Evolutionary conservation across 2,888 invertebrate species (phyloP), one percentile per base, ranked within the genome.

Genomic region (Teleogryllus oceanicus): DNA sequence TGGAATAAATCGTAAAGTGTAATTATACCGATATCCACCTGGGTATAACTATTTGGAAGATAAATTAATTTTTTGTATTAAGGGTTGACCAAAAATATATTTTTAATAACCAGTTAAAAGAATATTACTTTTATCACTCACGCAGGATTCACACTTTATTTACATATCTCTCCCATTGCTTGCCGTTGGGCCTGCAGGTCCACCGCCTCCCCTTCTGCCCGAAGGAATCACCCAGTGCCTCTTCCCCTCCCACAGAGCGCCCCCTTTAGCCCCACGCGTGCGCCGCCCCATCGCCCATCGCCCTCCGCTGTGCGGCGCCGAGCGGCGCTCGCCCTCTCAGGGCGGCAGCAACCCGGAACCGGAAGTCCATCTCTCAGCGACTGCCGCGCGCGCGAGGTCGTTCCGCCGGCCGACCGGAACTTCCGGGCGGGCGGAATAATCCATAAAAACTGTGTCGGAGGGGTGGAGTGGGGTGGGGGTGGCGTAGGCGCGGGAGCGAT

Each of bases 361-460:
- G 82, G 82, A 82, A 82, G 81, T 75, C 81, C 80, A 82, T 82
- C 81, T 79, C 81, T 78, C 78, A 81, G 79, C 79, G 80, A 79
- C 81, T 74, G 76, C 79, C 51, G 51, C 80, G 76, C 80, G 62
- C 62, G 62, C 62, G 81, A 81, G 81, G 81, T 78, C 81, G 81
- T 78, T 80, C 82, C 79, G 82, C 79, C 74, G 80, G 75, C 80
- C 78, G 79, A 78, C 81, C 81, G 81, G 81, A 80, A 81, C 81
- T 79, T 81, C 81, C 80, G 81, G 78, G 80, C 51, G 80, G 75
- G 76, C 77, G 79, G 78, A 79, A 77, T 78, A 81, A 80, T 78
- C 80, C 81, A 81, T 81, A 81, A 81, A 81, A 81, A 81, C 78
- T 78, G 75, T 80, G 78, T 75, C 78, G 76, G 62, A 13, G 62